Evolutionary conservation across 2,888 invertebrate genomes (phyloP), one percentile per base, ranked within the genome.

Genomic region (Cordilura impudica): DNA sequence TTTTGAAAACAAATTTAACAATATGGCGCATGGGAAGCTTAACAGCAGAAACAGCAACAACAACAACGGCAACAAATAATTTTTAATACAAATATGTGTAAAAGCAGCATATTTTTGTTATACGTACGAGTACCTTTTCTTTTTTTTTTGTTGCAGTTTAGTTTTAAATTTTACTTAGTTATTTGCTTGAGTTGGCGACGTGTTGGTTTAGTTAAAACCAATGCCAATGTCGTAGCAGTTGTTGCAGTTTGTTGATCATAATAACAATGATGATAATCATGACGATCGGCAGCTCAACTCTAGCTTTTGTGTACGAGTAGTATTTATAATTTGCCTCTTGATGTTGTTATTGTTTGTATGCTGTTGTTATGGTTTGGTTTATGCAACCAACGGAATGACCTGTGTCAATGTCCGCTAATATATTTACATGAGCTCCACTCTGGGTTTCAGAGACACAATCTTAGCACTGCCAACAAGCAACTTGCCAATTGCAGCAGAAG

Each of bases 151-250:
- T 26, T 43, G 7, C 23, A 31, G 49, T 43, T 49, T 4, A 31
- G 10, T 31, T 31, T 26, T 26, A 26, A 39, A n/a, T 19, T 18
- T 14, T n/a, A 43, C 10, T 61, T 18, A 12, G 18, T 19, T 16
- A 35, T 26, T 58, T 35, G 26, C 26, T 61, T 45, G 49, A 76
- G 21, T 58, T 78, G 77, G 51, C 79, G 81, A 78, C 67, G 23
- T 70, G 78, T 74, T 81, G 66, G 60, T 60, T 66, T 71, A 12
- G 63, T 72, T 76, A 35, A n/a, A n/a, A 16, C 18, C 51, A 86
- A 83, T 86, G 85, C 84, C 86, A 87, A 86, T 84, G 85, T 83
- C 83, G 86, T 84, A 84, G 83, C 78, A 81, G 26, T 26, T 6
- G 35, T 83, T 84, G 83, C 84, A 84, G 85, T 85, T n/a, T 84